phyloP scores from a whole-genome alignment of 2,113 vertebrate genomes.

The Centropristis striata region DNA sequence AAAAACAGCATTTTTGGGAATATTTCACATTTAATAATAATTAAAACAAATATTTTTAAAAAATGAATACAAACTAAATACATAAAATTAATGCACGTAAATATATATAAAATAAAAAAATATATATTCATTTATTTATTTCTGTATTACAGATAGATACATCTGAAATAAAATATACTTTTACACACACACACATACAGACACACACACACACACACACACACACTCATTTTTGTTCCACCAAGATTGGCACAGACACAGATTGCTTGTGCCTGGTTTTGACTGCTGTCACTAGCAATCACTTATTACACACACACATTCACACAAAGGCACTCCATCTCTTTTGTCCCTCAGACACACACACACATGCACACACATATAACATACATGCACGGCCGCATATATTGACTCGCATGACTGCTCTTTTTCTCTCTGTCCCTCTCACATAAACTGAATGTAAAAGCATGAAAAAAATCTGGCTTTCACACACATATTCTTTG shows the following conservation, averaged over 20 bases:
- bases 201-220: background rate
- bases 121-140: too few species aligned
- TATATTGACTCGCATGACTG: background rate
- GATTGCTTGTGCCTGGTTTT: background rate
- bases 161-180: too few species aligned
- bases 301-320: background rate
- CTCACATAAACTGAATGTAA: background rate
- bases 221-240: background rate
- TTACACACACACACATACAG: background rate
- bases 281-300: conserved; percentile 7
- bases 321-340: background rate
- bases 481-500: background rate
- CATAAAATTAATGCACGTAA: too few species aligned
- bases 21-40: too few species aligned
- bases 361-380: background rate
- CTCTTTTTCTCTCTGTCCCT: background rate
- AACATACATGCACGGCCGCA: background rate
- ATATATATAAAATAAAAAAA: too few species aligned
- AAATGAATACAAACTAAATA: too few species aligned
- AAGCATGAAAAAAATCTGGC: background rate
- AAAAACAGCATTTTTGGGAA: too few species aligned
- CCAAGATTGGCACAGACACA: background rate
- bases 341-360: background rate
- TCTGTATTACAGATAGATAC: too few species aligned
- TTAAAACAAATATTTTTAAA: too few species aligned